Conservation (phyloP, 2,888 invertebrate genomes). For the Tenthredo scrophulariae region DNA sequence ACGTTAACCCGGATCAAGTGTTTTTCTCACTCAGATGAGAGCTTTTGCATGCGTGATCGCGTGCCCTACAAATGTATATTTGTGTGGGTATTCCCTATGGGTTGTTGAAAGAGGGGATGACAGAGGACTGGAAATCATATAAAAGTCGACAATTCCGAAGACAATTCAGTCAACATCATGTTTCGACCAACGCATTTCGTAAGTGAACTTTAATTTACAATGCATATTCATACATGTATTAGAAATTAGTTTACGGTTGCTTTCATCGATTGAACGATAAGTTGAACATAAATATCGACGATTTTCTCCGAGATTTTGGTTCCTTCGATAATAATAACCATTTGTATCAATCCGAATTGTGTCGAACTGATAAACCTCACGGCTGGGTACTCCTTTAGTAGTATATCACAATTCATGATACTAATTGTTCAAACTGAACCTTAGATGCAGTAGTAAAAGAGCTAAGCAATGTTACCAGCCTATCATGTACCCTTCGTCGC, state of each 20-base stretch:
- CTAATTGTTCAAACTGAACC: conserved; percentile 2
- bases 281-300: not conserved
- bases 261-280: not conserved
- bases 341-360: not conserved
- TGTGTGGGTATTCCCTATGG: not conserved
- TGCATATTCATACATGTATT: not conserved
- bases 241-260: not conserved
- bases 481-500: not conserved
- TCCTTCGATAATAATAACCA: not conserved
- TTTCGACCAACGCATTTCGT: conserved; percentile 38
- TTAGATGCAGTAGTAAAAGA: not conserved
- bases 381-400: not conserved
- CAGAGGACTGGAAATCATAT: conserved; percentile 29
- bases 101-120: conserved; percentile 27
- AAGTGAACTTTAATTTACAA: conserved; percentile 16
- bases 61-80: conserved; percentile 4
- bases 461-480: not conserved
- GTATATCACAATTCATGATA: not conserved
- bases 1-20: not conserved
- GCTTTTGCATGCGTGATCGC: not conserved
- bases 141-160: not conserved
- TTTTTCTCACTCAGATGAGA: not conserved
- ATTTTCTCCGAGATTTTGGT: not conserved
- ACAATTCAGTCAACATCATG: conserved; percentile 29
- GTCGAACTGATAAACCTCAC: not conserved